Conservation (phyloP, 2,888 invertebrate genomes). For the Zele albiditarsus region DNA sequence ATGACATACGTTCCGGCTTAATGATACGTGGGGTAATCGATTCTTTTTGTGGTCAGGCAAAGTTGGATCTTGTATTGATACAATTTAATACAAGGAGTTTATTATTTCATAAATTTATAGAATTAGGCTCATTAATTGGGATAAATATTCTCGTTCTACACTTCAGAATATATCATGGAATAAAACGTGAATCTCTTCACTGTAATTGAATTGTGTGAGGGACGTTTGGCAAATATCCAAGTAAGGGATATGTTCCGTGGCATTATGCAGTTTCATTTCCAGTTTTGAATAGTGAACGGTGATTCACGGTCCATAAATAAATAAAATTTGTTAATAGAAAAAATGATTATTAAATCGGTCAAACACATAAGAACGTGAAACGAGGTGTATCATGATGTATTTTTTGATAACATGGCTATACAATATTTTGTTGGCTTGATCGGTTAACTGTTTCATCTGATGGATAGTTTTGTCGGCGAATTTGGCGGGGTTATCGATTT, state of each 20-base stretch:
- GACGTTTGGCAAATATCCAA: conserved; percentile 6
- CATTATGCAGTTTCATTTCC: background rate
- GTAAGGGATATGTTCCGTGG: background rate
- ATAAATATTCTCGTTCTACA: background rate
- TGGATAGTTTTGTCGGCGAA: conserved; percentile 54
- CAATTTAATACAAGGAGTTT: background rate
- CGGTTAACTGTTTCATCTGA: background rate
- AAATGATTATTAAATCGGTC: background rate
- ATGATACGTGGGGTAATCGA: background rate
- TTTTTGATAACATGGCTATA: background rate
- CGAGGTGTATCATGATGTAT: background rate
- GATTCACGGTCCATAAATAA: background rate
- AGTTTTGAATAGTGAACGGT: background rate
- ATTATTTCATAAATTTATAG: background rate
- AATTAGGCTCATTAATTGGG: background rate
- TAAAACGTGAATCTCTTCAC: background rate
- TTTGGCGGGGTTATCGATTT: conserved; percentile 65
- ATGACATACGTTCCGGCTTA: background rate
- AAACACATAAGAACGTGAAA: background rate
- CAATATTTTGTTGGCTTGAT: conserved; percentile 8
- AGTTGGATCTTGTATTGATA: background rate
- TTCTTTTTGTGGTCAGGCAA: background rate
- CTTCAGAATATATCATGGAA: background rate
- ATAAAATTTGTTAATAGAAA: background rate
- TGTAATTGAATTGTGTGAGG: conserved; percentile 21